Base-by-base conservation (phyloP, 2,888 invertebrate species). In the Eupithecia inturbata region DNA sequence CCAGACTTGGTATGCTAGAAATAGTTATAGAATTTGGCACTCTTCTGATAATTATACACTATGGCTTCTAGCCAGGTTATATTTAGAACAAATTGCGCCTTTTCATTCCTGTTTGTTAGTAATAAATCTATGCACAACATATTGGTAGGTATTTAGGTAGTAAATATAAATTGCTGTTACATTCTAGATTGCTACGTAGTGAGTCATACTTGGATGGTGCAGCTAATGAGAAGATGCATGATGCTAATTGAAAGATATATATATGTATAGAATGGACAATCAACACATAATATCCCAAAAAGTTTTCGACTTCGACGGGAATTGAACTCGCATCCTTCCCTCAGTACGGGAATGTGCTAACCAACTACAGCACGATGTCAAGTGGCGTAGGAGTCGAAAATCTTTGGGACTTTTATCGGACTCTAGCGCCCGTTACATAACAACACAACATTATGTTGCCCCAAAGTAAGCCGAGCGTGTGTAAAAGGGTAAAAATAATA, bases 21-120 rank as follows among this genome's bases (percentile, higher is more conserved):
- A 71, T 84, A 83, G 80, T 82, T 78, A 84, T 85, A 89, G 87
- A 89, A 87, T 90, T 93, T 93, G 93, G 92, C 93, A 91, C 92
- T 91, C 89, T 85, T 77, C 73, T 81, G 84, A 87, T 91, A 89
- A 91, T 91, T 89, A 90, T 90, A 91, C 87, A 78, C 77, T 77
- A 84, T 92, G 93, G 92, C 91, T 82, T 72, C 53, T 71, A 77
- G 92, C 93, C 93, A 93, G 86, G 79, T 81, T 90, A 88, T 88
- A 89, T 89, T 88, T 93, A 84, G 80, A 84, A 81, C 41, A 78
- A 81, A 88, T 88, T 90, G 82, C 90, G 90, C 81, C 85, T 87
- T 88, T 82, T 82, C 84, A 86, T 88, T 86, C 82, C 85, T 80
- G 79, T 77, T 82, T 77, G 80, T 69, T 69, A 80, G 78, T 80